Evolutionary conservation across 64 coral and sea anemone species (phyloP).

Genomic region (Trachythela sp.): DNA sequence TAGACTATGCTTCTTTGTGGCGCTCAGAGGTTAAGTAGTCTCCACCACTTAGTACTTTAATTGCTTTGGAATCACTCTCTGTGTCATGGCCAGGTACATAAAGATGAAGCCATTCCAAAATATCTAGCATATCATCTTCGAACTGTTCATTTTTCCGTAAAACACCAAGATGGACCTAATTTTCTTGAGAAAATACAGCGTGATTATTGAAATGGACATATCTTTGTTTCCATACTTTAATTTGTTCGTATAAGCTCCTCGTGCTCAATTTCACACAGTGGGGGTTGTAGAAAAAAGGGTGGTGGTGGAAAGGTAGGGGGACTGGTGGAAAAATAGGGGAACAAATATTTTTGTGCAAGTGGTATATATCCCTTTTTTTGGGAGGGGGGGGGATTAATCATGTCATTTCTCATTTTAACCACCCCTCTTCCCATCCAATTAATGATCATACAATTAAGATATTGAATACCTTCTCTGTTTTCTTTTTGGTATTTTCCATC

Average conservation of each 20-base stretch:
- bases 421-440: background rate
- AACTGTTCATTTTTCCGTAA: slow-evolving; percentile 37
- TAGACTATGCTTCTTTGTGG: slow-evolving; percentile 58
- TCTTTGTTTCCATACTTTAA: background rate
- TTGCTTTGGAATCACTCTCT: background rate
- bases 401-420: background rate
- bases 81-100: slow-evolving; percentile 48
- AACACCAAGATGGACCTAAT: slow-evolving; percentile 22
- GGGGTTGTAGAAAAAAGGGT: background rate
- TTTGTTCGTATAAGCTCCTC: background rate
- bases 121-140: slow-evolving; percentile 51
- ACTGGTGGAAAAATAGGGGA: too few species aligned
- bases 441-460: background rate
- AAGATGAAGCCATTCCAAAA: slow-evolving; percentile 47
- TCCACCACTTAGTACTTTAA: slow-evolving; percentile 47
- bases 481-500: slow-evolving; percentile 25
- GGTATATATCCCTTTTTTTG: too few species aligned
- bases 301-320: too few species aligned
- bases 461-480: slow-evolving; percentile 14
- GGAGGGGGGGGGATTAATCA: too few species aligned
- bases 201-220: background rate
- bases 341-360: too few species aligned
- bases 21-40: slow-evolving; percentile 61
- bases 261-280: background rate
- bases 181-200: background rate